These are phyloP conservation scores for Anas platyrhynchos DNA, from an alignment of 2,113 vertebrate genomes.

Conservation along the genomic window DNA sequence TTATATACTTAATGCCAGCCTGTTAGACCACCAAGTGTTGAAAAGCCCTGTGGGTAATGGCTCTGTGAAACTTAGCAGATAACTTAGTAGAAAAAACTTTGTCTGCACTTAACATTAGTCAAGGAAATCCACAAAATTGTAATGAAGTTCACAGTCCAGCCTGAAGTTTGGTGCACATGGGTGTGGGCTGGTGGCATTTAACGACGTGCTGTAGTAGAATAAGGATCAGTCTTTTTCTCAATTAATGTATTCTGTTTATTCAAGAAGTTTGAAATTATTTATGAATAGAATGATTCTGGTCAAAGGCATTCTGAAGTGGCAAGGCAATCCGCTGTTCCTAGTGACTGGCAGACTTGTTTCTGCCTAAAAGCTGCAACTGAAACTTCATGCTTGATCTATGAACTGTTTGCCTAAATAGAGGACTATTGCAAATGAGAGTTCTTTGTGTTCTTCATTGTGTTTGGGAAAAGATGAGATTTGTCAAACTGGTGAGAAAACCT, in stretches of 20 bases:
- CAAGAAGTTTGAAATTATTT: neutral
- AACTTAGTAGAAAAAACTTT: neutral
- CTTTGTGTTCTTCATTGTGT: neutral
- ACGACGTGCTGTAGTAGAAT: neutral
- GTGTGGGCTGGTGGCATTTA: neutral
- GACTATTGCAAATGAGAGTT: neutral
- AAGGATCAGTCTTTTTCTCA: neutral
- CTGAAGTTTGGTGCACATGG: neutral
- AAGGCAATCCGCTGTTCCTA: neutral
- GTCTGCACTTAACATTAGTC: neutral
- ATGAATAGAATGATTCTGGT: neutral
- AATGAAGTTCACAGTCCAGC: neutral
- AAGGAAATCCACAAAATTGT: too few relatives aligned
- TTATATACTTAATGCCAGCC: neutral
- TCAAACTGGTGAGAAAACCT: neutral
- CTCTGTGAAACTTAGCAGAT: neutral
- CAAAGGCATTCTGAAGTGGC: neutral
- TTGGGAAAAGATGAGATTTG: neutral
- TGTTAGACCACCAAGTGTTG: neutral
- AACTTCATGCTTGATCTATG: neutral
- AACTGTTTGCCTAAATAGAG: neutral
- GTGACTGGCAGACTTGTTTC: conserved; percentile 18
- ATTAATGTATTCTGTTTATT: conserved; percentile 13
- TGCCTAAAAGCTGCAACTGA: neutral
- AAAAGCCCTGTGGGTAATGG: neutral